A percentile compares a stretch with the other conserved stretches of the same genome.
These are phyloP conservation scores for Elymnias hypermnestra DNA, from an alignment of 1,140 invertebrate species.

Conservation along the genomic window DNA sequence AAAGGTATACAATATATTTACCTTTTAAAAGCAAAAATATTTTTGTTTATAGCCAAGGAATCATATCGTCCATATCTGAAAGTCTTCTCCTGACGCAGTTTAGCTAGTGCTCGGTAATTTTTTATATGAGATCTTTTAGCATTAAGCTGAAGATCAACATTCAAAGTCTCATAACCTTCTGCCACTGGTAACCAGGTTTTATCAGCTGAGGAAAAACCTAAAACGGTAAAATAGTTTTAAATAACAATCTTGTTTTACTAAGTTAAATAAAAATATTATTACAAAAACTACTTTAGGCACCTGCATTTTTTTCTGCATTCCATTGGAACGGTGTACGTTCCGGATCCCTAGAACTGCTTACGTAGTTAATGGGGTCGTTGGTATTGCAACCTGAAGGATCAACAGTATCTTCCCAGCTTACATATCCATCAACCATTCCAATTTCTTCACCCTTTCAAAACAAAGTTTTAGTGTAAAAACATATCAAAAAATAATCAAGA, in stretches of 20 bases:
- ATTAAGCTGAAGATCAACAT: constrained; percentile 67
- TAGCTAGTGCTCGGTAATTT: constrained; percentile 52
- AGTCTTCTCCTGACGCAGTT: constrained; percentile 35
- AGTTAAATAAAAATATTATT: too few species aligned
- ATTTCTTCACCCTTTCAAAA: constrained; percentile 87
- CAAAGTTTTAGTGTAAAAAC: too few species aligned
- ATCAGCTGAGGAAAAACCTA: constrained; percentile 77
- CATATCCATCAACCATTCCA: constrained; percentile 82
- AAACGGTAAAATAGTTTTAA: too few species aligned
- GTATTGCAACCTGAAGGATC: constrained; percentile 66
- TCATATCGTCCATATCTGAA: constrained; percentile 63
- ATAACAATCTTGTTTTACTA: too few species aligned
- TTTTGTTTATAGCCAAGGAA: constrained; percentile 52
- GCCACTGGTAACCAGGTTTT: constrained; percentile 82
- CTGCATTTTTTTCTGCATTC: constrained; percentile 77
- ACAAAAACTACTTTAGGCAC: too few species aligned
- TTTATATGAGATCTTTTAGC: constrained; percentile 67
- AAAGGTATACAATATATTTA: constrained; percentile 14
- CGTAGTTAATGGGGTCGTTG: constrained; percentile 70
- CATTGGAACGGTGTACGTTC: constrained; percentile 87
- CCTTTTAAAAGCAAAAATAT: constrained; percentile 71
- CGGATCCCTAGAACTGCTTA: constrained; percentile 79
- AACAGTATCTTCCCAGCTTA: constrained; percentile 74
- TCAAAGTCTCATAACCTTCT: constrained; percentile 77
- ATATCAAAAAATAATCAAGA: not conserved